Base-by-base conservation (phyloP, 2,888 invertebrate species). In the Hetaerina titia region DNA sequence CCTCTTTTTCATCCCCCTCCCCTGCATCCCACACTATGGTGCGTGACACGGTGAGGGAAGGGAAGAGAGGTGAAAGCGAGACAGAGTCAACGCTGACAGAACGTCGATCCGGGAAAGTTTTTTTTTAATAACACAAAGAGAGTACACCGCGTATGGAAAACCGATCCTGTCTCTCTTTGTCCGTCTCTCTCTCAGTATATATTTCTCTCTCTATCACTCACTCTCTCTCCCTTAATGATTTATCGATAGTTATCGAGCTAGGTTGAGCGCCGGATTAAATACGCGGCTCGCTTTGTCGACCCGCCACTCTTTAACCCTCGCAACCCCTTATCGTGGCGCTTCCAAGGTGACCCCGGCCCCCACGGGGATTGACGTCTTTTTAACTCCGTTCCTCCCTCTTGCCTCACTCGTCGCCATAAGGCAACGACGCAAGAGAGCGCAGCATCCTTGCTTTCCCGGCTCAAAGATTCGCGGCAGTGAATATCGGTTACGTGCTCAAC, bases 171-270 rank as follows among this genome's bases (percentile, higher is more conserved):
- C 74, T 25, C 6, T 74, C 25, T 19, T 8, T 8, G 25, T 8
- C 7, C 22, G 19, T 8, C 17, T 22, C 22, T 22, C 15, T n/a
- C n/a, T 9, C n/a, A 19, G 8, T 25, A 9, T 25, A 9, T 25
- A n/a, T 25, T 1, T 74, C 1, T 74, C 25, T n/a, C 25, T 74
- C 8, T n/a, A 17, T 69, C 17, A 8, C 69, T 69, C 69, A 19
- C 69, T 69, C 69, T 69, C 69, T 69, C 69, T 69, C 19, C 69
- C 74, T 69, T 74, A 74, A 74, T 74, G 74, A 74, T 74, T 74
- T 74, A 74, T 74, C 74, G 74, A 74, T 74, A 74, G 74, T 74
- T 74, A 74, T 74, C 25, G 74, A 74, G 74, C 74, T 74, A 25
- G 74, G 74, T 74, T 74, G n/a, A 74, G 74, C 25, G 25, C 8